Evolutionary conservation across 2,113 vertebrate genomes (phyloP).

Genomic region (Otocyon megalotis): DNA sequence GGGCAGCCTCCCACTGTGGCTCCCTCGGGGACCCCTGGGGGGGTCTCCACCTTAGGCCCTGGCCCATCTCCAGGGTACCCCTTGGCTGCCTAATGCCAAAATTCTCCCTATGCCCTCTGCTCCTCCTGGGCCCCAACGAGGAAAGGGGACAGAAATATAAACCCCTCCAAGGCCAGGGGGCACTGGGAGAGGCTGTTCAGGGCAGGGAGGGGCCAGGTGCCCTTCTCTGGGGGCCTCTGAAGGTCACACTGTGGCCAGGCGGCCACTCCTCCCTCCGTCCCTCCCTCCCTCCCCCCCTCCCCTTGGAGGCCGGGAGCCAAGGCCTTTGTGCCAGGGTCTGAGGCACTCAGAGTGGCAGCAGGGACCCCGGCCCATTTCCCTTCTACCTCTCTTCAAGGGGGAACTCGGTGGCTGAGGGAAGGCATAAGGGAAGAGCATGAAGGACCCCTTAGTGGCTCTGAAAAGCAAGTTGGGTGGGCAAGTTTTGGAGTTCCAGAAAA

Average conservation of each 20-base stretch:
- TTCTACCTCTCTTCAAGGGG: background rate
- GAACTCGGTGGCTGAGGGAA: background rate
- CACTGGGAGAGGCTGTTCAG: constrained; percentile 41
- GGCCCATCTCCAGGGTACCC: background rate
- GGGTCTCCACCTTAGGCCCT: background rate
- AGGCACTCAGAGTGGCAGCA: constrained; percentile 54
- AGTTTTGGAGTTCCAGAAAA: constrained; percentile 70
- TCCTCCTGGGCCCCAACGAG: background rate
- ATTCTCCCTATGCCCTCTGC: background rate
- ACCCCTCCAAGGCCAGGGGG: constrained; percentile 60
- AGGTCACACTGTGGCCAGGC: constrained; percentile 85
- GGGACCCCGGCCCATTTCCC: constrained; percentile 59
- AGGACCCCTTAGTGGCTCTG: background rate
- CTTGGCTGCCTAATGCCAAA: background rate
- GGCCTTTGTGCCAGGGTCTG: constrained; percentile 82
- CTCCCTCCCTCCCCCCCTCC: background rate
- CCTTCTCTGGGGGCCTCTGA: constrained; percentile 88
- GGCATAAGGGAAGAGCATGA: background rate
- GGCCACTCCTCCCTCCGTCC: constrained; percentile 57
- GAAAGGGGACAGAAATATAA: constrained; percentile 47
- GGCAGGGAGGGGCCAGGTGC: constrained; percentile 78
- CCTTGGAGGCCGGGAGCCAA: constrained; percentile 75
- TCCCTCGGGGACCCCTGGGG: background rate
- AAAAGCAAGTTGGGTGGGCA: constrained; percentile 60
- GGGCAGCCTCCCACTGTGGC: background rate